A percentile compares a stretch with the other conserved stretches of the same genome.
These are phyloP conservation scores for Anaspis maculata DNA, from an alignment of 2,888 invertebrate genomes.

Conservation along the genomic window DNA sequence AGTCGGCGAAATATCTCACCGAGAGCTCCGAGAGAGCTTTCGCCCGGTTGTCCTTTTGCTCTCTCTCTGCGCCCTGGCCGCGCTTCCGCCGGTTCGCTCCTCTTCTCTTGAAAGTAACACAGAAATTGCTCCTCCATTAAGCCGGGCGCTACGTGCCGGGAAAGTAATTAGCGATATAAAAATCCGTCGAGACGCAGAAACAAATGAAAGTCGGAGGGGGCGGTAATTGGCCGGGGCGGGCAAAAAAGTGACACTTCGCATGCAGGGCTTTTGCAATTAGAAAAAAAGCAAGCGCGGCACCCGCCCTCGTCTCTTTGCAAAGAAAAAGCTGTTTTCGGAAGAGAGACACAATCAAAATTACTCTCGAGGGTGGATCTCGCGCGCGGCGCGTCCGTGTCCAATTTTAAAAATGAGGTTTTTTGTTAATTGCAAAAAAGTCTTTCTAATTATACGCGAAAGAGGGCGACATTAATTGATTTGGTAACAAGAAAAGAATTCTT, in stretches of 20 bases:
- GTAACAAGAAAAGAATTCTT: constrained; percentile 39
- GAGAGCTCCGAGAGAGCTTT: no score
- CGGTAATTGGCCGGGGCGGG: constrained; percentile 31
- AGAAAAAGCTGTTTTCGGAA: constrained; percentile 26
- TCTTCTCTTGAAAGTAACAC: no score
- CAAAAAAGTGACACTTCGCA: constrained; percentile 38
- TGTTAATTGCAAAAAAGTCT: constrained; percentile 40
- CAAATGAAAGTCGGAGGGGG: constrained; percentile 36
- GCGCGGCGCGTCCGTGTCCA: no score
- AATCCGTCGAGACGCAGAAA: constrained; percentile 42
- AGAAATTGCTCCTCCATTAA: no score
- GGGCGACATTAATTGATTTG: constrained; percentile 42
- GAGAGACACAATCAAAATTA: constrained; percentile 36
- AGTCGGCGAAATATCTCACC: no score
- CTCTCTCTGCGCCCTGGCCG: no score
- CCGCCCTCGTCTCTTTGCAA: no score
- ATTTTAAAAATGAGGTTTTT: constrained; percentile 43
- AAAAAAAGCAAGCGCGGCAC: constrained; percentile 23
- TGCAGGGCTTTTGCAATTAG: constrained; percentile 39
- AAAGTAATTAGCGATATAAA: constrained; percentile 46
- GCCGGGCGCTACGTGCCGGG: constrained; percentile 38
- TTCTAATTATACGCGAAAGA: constrained; percentile 41
- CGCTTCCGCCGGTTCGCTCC: no score
- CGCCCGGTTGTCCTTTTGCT: no score
- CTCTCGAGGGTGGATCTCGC: constrained; percentile 29